These are phyloP conservation scores for Synanthedon formicaeformis DNA, from an alignment of 2,888 invertebrate species.

Conservation along the genomic window DNA sequence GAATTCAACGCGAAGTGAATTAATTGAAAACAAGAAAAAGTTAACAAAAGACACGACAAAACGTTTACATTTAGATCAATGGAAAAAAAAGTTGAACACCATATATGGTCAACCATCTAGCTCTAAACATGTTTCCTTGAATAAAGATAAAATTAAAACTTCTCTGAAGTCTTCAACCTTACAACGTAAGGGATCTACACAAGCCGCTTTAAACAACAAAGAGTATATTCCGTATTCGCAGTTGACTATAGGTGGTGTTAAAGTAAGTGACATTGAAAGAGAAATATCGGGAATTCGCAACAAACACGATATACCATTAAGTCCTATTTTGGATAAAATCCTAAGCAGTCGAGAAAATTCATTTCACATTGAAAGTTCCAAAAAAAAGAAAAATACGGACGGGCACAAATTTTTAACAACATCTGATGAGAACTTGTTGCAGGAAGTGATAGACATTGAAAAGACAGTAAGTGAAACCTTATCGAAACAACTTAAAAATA, in stretches of 20 bases:
- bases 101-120: conserved; percentile 35
- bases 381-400: conserved; percentile 17
- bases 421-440: conserved; percentile 58
- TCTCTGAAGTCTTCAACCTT: conserved; percentile 13
- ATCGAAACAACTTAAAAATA: conserved; percentile 22
- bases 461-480: conserved; percentile 41
- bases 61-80: conserved; percentile 36
- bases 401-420: conserved; percentile 38
- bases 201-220: conserved; percentile 26
- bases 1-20: conserved; percentile 13
- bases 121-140: conserved; percentile 13
- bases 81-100: conserved; percentile 46
- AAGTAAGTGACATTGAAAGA: conserved; percentile 50
- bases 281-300: conserved; percentile 44
- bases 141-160: conserved; percentile 13
- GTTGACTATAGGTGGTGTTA: conserved; percentile 56
- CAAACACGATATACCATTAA: conserved; percentile 37
- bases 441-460: conserved; percentile 55
- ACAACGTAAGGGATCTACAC: conserved; percentile 5
- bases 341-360: conserved; percentile 50
- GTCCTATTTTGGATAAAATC: conserved; percentile 52
- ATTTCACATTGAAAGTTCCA: conserved; percentile 28
- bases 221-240: conserved; percentile 63
- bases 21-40: conserved; percentile 14
- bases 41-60: conserved; percentile 19